Evolutionary conservation across 2,888 invertebrate genomes (phyloP).

Genomic region (Carterocephalus palaemon): DNA sequence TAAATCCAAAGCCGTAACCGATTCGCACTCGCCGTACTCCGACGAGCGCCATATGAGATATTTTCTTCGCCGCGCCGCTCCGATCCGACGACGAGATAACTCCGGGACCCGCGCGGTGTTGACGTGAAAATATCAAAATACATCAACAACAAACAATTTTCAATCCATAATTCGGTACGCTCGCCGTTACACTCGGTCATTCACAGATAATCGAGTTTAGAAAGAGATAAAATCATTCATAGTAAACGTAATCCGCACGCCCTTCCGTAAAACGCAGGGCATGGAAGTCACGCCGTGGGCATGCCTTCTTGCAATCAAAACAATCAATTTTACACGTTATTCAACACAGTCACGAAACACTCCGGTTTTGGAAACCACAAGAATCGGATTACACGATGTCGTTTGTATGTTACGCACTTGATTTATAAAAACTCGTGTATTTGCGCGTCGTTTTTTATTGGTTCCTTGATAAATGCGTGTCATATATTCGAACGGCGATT

Average conservation of each 20-base stretch:
- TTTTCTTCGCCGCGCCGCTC: constrained; percentile 48
- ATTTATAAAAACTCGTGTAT: constrained; percentile 65
- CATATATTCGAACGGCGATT: constrained; percentile 72
- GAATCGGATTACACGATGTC: constrained; percentile 50
- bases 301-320: constrained; percentile 68
- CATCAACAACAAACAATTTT: constrained; percentile 75
- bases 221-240: constrained; percentile 80
- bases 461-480: constrained; percentile 75
- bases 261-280: constrained; percentile 77
- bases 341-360: constrained; percentile 46
- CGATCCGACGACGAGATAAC: constrained; percentile 58
- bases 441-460: constrained; percentile 75
- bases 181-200: constrained; percentile 77
- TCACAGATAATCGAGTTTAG: constrained; percentile 76
- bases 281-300: constrained; percentile 77
- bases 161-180: constrained; percentile 75
- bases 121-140: constrained; percentile 59
- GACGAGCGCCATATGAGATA: constrained; percentile 54
- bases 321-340: constrained; percentile 54
- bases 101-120: constrained; percentile 48
- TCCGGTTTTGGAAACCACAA: constrained; percentile 41
- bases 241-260: constrained; percentile 78
- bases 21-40: constrained; percentile 53
- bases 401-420: constrained; percentile 58
- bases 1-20: constrained; percentile 58